Base-by-base conservation (phyloP, 2,888 invertebrate species). In the Drosophila niveifrons region DNA sequence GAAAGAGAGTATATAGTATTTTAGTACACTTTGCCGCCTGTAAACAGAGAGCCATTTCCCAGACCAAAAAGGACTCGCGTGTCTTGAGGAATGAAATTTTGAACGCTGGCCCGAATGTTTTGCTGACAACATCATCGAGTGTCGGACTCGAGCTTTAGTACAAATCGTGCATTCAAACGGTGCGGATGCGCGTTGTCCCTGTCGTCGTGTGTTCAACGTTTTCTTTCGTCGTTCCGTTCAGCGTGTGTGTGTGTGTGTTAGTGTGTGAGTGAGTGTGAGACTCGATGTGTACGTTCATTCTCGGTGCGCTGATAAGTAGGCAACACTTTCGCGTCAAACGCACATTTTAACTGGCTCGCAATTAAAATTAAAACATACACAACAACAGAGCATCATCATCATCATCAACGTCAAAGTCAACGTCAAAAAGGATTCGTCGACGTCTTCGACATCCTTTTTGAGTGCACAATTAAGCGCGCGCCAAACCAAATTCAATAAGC, bases 91-190 rank as follows among this genome's bases (percentile, higher is more conserved):
- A 85, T 83, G 83, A 75, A 85, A 83, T 89, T 23, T 6, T 23
- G 4, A 23, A 23, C 23, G 23, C 83, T 89, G 85, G 66, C 82
- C 62, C 86, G 72, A 70, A 36, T 58, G 50, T 46, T 59, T 1
- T 11, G 6, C 23, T 23, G 23, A 23, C 50, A 64, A 65, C 68
- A 62, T 75, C 56, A 64, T 53, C 41, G 64, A 55, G 53, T 66
- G 58, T 41, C 41, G 58, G 41, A 44, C 36, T 47, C 47, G 57
- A 57, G 52, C 48, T 91, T 91, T 92, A 91, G 91, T 91, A 92
- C 92, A 92, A 91, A 90, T 91, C 91, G 91, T 91, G 91, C 90
- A 81, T 90, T 92, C 91, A 83, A 86, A 90, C 90, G 90, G 90
- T 91, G 73, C 90, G 92, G 92, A 89, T 92, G 92, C 88, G 82